A percentile compares a stretch with the other conserved stretches of the same genome.
Conservation (phyloP, 2,888 invertebrate species). For the Seladonia tumulorum region DNA sequence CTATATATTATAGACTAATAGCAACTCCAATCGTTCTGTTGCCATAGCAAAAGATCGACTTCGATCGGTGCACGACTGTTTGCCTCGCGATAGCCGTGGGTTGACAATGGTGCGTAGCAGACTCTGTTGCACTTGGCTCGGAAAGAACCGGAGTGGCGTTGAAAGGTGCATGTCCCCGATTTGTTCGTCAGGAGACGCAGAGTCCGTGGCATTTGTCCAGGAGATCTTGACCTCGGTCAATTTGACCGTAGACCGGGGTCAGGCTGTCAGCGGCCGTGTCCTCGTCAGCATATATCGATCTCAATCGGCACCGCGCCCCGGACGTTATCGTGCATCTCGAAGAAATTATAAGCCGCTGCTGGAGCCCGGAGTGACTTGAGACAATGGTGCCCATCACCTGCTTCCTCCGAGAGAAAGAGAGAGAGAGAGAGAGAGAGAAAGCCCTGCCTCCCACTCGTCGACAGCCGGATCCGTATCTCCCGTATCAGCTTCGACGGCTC, state of each 20-base stretch:
- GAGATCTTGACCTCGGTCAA: conserved; percentile 77
- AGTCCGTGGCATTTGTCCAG: conserved; percentile 73
- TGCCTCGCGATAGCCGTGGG: background rate
- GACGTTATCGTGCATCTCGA: conserved; percentile 70
- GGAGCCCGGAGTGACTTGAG: conserved; percentile 70
- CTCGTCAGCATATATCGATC: conserved; percentile 69
- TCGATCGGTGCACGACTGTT: background rate
- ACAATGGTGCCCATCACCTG: conserved; percentile 74
- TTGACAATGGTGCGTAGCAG: background rate
- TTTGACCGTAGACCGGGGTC: conserved; percentile 65
- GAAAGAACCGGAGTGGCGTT: background rate
- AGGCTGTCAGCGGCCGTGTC: conserved; percentile 71
- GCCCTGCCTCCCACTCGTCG: conserved; percentile 47
- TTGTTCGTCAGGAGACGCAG: conserved; percentile 53
- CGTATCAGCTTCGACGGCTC: conserved; percentile 60
- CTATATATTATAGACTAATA: too few species aligned
- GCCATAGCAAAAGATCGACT: background rate
- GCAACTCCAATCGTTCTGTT: too few species aligned
- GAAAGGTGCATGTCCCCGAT: conserved; percentile 55
- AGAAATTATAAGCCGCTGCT: conserved; percentile 74
- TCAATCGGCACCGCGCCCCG: conserved; percentile 70
- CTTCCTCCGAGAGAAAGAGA: conserved; percentile 19
- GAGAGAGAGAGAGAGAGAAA: background rate
- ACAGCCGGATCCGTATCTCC: conserved; percentile 63
- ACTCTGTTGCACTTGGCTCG: conserved; percentile 10